Conservation (phyloP, 2,113 vertebrate genomes). For the Chinchilla lanigera region DNA sequence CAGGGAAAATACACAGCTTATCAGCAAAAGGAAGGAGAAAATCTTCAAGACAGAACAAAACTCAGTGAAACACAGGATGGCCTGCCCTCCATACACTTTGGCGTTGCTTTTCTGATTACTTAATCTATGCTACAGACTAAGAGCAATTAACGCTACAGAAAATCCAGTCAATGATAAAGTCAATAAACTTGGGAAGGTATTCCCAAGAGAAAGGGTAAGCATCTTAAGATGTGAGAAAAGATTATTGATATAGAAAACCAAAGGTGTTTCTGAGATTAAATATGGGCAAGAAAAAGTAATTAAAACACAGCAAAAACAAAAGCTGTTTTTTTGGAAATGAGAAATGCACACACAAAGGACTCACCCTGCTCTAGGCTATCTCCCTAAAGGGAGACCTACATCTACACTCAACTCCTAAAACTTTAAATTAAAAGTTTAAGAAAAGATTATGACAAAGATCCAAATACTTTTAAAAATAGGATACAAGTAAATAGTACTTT, state of each 20-base stretch:
- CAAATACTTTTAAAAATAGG: background rate
- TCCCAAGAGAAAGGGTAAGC: background rate
- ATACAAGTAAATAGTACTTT: background rate
- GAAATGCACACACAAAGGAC: background rate
- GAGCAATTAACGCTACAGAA: background rate
- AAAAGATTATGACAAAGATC: background rate
- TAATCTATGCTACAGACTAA: background rate
- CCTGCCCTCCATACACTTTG: background rate
- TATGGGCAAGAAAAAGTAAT: background rate
- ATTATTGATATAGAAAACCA: background rate
- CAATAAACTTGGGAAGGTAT: background rate
- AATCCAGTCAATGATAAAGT: background rate
- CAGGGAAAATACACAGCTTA: background rate
- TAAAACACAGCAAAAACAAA: background rate
- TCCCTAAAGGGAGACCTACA: background rate
- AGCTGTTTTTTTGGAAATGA: background rate
- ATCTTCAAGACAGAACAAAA: background rate
- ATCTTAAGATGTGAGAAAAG: background rate
- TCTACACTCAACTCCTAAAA: background rate
- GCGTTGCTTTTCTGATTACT: background rate
- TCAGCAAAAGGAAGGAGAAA: background rate
- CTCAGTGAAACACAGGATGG: background rate
- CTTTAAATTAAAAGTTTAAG: background rate
- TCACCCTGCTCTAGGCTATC: background rate
- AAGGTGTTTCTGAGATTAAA: slow-evolving; percentile 23